Evolutionary conservation across 2,113 vertebrate species (phyloP), one percentile per base, ranked within the genome.

Genomic region (Megaceryle torquata): DNA sequence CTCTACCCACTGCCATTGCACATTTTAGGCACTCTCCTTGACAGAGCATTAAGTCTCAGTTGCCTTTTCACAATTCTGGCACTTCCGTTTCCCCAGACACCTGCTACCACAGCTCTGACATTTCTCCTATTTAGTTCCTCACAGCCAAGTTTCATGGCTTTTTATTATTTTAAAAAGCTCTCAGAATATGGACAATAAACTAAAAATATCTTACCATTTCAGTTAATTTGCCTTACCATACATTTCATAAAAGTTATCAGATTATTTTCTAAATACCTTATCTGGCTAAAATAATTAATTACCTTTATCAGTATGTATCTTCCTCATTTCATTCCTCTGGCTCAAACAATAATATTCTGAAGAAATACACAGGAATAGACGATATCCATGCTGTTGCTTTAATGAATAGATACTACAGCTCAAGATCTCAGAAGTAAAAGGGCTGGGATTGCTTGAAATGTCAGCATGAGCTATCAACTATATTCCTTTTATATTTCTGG

Each of bases 101-200:
- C 95, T 96, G 95, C 95, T 89, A 95, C 95, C 93, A 95, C 91
- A 91, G 69, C 21, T 79, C 65, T 92, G 74, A 86, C 61, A 84
- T 96, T 96, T 97, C 92, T 95, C 88, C 88, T 95, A 87, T 94
- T 96, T 93, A 96, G 92, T 96, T 96, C 95, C 93, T 89, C 78
- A 69, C 83, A 82, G 61, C 22, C 57, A 31, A 82, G 92, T 96
- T 96, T 97, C 93, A 93, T 43, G 86, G 93, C 65, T 92, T 87
- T 95, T 93, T 89, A 72, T 93, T 93, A 92, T 89, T 88, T 93
- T 26, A 70, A 35, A 69, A 91, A 90, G 59, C 13, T 71, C 53
- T 72, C 69, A 71, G 59, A 93, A 86, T 37, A 64, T 14, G 82
- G 90, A 71, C 13, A 50, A 77, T 82, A 91, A 81, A 15, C 48